These are phyloP conservation scores for Fissipunctia ypsillon DNA, from an alignment of 2,888 invertebrate species.

Conservation along the genomic window DNA sequence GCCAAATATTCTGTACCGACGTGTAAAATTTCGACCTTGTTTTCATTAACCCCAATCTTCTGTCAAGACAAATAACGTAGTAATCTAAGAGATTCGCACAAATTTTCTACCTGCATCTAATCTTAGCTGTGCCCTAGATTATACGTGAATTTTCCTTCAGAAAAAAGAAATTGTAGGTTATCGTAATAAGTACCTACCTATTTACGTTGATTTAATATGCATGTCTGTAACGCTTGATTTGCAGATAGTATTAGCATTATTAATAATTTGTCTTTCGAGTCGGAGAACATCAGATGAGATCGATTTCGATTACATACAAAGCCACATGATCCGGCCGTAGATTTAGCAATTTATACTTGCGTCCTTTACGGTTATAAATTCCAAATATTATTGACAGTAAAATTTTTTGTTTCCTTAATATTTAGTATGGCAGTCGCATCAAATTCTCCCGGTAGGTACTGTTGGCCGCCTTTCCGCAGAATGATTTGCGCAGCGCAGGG, in stretches of 20 bases:
- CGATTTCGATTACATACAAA: slow-evolving; percentile 37
- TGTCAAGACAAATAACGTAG: background rate
- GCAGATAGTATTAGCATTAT: slow-evolving; percentile 11
- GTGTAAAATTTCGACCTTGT: background rate
- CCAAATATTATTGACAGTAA: slow-evolving; percentile 28
- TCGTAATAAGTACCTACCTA: background rate
- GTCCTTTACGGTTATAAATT: slow-evolving; percentile 43
- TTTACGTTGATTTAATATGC: slow-evolving; percentile 6
- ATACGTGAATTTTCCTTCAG: background rate
- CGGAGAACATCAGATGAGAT: slow-evolving; percentile 43
- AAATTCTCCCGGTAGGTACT: slow-evolving; percentile 56
- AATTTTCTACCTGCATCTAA: too few relatives aligned
- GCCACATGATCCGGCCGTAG: slow-evolving; percentile 48
- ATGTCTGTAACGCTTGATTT: slow-evolving; percentile 7
- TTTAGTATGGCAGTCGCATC: slow-evolving; percentile 62
- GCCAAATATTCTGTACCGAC: background rate
- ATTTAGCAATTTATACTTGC: slow-evolving; percentile 38
- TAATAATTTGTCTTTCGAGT: slow-evolving; percentile 20
- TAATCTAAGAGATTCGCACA: background rate
- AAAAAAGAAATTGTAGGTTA: background rate
- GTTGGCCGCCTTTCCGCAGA: slow-evolving; percentile 67
- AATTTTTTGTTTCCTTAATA: slow-evolving; percentile 55
- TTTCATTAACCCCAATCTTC: background rate
- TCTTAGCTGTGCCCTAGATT: background rate
- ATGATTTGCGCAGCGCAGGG: slow-evolving; percentile 70